phyloP scores from a whole-genome alignment of 2,113 vertebrate species.

The Alligator mississippiensis region DNA sequence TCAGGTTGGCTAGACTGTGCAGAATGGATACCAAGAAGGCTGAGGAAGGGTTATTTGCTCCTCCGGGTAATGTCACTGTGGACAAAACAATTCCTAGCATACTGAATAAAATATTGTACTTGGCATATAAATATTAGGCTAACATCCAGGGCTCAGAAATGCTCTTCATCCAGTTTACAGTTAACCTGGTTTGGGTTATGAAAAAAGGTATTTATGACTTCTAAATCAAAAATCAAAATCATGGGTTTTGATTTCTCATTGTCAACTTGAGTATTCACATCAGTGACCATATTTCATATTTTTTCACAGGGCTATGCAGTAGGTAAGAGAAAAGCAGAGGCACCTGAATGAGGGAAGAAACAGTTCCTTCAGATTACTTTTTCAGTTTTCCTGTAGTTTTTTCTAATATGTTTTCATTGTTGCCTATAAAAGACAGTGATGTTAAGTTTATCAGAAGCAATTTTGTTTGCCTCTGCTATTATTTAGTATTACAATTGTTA shows the following conservation, averaged over 20 bases:
- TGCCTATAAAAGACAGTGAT: background rate
- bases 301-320: slow-evolving; percentile 10
- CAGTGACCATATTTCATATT: slow-evolving; percentile 10
- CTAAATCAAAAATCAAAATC: slow-evolving; percentile 58
- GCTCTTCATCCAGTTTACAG: slow-evolving; percentile 47
- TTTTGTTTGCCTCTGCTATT: background rate
- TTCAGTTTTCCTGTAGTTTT: background rate
- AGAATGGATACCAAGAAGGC: slow-evolving; percentile 61
- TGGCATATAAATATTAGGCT: slow-evolving; percentile 26
- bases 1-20: background rate
- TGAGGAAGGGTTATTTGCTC: slow-evolving; percentile 54
- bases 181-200: slow-evolving; percentile 27
- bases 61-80: slow-evolving; percentile 51
- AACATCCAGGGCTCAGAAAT: slow-evolving; percentile 58
- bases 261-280: slow-evolving; percentile 20
- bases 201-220: slow-evolving; percentile 55
- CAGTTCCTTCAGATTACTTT: background rate
- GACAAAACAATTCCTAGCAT: slow-evolving; percentile 37
- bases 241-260: slow-evolving; percentile 49
- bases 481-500: slow-evolving; percentile 53
- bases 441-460: background rate
- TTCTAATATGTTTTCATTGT: slow-evolving; percentile 15
- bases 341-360: background rate
- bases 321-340: background rate
- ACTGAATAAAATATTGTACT: slow-evolving; percentile 63